phyloP scores from a whole-genome alignment of 2,888 invertebrate species.

The Psococerastis gibbosa region DNA sequence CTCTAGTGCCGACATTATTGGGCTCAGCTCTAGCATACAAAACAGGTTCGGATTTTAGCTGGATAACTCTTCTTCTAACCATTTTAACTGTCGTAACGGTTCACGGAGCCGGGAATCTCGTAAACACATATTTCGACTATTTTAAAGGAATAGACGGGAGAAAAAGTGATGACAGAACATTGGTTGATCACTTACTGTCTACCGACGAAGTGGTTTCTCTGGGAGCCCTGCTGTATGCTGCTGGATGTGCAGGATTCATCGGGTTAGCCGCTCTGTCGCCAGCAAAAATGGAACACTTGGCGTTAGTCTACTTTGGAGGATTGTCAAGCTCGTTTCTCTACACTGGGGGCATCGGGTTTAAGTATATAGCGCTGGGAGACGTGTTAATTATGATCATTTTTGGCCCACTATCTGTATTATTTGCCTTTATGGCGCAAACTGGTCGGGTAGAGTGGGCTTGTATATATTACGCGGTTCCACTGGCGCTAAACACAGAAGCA shows the following conservation, averaged over 20 bases:
- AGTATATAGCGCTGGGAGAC: slow-evolving; percentile 89
- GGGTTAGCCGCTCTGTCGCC: slow-evolving; percentile 59
- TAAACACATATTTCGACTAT: slow-evolving; percentile 92
- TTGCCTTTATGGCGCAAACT: slow-evolving; percentile 83
- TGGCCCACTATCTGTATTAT: slow-evolving; percentile 84
- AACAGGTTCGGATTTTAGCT: slow-evolving; percentile 55
- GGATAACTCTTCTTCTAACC: slow-evolving; percentile 59
- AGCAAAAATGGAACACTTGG: slow-evolving; percentile 86
- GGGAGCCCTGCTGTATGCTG: slow-evolving; percentile 71
- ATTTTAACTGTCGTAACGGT: slow-evolving; percentile 75
- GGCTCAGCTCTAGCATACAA: slow-evolving; percentile 82
- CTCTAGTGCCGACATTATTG: slow-evolving; percentile 73
- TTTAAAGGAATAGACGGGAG: slow-evolving; percentile 84
- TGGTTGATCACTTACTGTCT: slow-evolving; percentile 79
- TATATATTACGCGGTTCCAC: slow-evolving; percentile 80
- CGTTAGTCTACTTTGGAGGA: slow-evolving; percentile 87
- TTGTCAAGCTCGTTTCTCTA: slow-evolving; percentile 90
- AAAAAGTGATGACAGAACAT: slow-evolving; percentile 81
- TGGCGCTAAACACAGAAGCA: slow-evolving; percentile 87
- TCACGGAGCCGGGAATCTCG: slow-evolving; percentile 90
- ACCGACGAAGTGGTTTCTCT: slow-evolving; percentile 71
- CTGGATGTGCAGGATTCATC: slow-evolving; percentile 71
- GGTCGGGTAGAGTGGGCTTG: slow-evolving; percentile 80
- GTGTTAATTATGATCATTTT: slow-evolving; percentile 80
- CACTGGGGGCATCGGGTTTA: slow-evolving; percentile 87